Conservation (phyloP, 2,113 vertebrate species). For the Aleadryas rufinucha region DNA sequence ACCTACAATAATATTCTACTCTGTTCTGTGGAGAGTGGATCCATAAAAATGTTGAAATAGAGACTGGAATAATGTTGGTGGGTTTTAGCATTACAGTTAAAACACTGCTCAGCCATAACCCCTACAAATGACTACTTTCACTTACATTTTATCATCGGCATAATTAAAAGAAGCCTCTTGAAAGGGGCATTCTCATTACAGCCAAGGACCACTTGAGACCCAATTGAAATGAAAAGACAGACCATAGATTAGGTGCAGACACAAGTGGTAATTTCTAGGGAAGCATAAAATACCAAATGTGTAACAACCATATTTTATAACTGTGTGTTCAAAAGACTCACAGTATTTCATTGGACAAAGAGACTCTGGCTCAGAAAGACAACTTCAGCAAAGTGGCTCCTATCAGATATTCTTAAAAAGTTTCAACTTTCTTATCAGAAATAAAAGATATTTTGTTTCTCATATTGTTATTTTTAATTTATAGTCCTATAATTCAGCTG, state of each 20-base stretch:
- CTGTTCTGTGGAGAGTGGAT: not conserved
- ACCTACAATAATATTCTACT: conserved; percentile 24
- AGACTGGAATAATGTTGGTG: conserved; percentile 54
- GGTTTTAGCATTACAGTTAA: conserved; percentile 57
- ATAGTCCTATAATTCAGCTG: not conserved
- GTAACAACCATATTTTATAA: conserved; percentile 72
- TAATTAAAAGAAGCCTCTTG: conserved; percentile 74
- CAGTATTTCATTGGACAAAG: conserved; percentile 50
- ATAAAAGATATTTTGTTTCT: not conserved
- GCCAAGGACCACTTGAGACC: conserved; percentile 71
- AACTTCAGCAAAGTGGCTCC: conserved; percentile 5
- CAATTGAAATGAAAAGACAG: conserved; percentile 70
- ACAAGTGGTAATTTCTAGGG: conserved; percentile 70
- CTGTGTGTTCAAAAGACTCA: conserved; percentile 58
- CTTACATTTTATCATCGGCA: conserved; percentile 61
- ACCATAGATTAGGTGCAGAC: conserved; percentile 56
- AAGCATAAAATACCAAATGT: conserved; percentile 71
- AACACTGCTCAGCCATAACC: conserved; percentile 64
- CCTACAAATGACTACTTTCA: conserved; percentile 68
- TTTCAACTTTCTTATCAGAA: not conserved
- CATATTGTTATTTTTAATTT: not conserved
- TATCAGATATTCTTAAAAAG: not conserved
- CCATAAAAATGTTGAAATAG: conserved; percentile 64
- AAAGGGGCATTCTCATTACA: conserved; percentile 75
- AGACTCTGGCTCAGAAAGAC: not conserved